phyloP scores from a whole-genome alignment of 2,113 vertebrate species.

The Eurystomus gularis region DNA sequence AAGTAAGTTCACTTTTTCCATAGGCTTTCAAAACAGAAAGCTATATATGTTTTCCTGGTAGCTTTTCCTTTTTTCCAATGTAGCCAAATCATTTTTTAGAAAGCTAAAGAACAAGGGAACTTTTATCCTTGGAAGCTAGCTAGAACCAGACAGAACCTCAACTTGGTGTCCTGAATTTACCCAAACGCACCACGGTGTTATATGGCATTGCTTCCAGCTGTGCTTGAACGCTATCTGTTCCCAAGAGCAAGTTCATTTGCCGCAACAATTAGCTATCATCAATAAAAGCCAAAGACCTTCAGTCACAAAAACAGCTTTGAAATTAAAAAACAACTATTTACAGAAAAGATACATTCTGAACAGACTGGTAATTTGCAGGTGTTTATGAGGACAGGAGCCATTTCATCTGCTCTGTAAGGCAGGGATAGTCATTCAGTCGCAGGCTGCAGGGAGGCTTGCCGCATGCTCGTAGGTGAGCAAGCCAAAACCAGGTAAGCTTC shows the following conservation, averaged over 20 bases:
- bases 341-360: neutral
- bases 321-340: neutral
- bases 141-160: neutral
- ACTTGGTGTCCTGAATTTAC: neutral
- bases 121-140: neutral
- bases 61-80: neutral
- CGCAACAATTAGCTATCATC: neutral
- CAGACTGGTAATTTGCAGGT: neutral
- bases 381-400: neutral
- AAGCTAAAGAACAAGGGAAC: neutral
- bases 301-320: neutral
- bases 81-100: neutral
- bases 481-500: neutral
- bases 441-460: neutral
- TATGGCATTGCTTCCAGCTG: neutral
- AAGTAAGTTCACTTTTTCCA: neutral
- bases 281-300: neutral
- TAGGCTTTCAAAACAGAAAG: neutral
- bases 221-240: neutral
- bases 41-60: neutral
- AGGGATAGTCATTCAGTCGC: neutral
- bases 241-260: neutral
- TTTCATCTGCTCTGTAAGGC: neutral
- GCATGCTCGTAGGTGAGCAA: neutral
- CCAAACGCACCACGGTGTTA: accelerated